Evolutionary conservation across 2,888 invertebrate genomes (phyloP).

Genomic region (Rambutsinella grinnellia): DNA sequence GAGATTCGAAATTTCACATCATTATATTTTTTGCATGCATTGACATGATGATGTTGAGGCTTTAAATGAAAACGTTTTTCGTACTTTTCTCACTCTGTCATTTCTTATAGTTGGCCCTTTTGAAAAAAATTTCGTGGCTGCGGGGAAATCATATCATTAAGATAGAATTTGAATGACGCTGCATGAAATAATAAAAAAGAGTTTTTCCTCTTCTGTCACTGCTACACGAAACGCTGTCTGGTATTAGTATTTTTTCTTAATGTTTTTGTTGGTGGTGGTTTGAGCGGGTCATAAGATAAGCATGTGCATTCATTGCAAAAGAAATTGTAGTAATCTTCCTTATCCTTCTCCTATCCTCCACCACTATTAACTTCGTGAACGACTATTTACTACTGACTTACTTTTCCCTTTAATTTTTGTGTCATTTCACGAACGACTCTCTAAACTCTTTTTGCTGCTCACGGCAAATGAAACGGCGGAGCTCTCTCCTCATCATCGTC

Average conservation of each 20-base stretch:
- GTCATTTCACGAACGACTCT: conserved; percentile 47
- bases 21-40: not conserved
- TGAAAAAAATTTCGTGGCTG: conserved; percentile 17
- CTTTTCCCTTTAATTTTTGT: conserved; percentile 51
- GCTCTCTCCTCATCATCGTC: conserved; percentile 21
- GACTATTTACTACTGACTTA: conserved; percentile 52
- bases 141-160: conserved; percentile 50
- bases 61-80: too few species aligned
- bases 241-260: not conserved
- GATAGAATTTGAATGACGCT: conserved; percentile 42
- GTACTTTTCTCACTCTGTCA: not conserved
- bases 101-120: not conserved
- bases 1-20: not conserved
- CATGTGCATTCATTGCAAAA: conserved; percentile 13
- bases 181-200: conserved; percentile 26
- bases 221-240: not conserved
- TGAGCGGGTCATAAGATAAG: not conserved
- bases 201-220: not conserved
- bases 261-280: conserved; percentile 12
- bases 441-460: conserved; percentile 20
- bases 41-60: not conserved
- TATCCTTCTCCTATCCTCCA: not conserved
- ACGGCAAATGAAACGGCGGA: conserved; percentile 31
- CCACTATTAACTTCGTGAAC: conserved; percentile 2
- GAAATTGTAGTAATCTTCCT: not conserved